Base-by-base conservation (phyloP, 1,140 invertebrate species). In the Belonocnema kinseyi region DNA sequence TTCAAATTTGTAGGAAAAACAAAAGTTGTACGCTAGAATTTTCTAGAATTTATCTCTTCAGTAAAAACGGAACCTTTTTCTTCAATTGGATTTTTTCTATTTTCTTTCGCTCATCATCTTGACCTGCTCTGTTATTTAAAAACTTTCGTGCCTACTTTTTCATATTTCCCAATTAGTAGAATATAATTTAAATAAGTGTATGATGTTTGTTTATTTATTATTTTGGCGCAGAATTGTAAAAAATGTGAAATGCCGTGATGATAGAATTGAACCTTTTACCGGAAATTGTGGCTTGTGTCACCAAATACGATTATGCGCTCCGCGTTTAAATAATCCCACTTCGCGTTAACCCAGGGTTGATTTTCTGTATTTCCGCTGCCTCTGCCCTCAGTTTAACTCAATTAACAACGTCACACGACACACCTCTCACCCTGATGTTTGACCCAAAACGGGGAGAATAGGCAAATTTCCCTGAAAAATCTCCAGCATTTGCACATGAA, bases 391-490 rank as follows among this genome's bases (percentile, higher is more conserved):
- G 12, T 66, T 66, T 66, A 66, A 66, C 1, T 14, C 21, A 66
- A 40, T 66, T 66, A 66, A 16, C 16, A 66, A 40, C 21, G 40
- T 40, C 58, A 66, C 58, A 33, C 21, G 58, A 33, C 58, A 66
- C 58, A 66, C 58, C 58, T 16, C 58, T 66, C 40, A 66, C 58
- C 21, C 40, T 66, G 58, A 66, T 16, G 58, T 66, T 66, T 66
- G 58, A 66, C 58, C 58, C 58, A 66, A 66, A 66, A 66, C 40
- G 58, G 26, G 58, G 2, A 16, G 58, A 66, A 66, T 40, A 6
- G 40, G 58, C 3, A 26, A 66, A 66, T 33, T 66, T 66, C 26
- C 4, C 21, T 11, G 16, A 66, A 66, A 66, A 33, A 11, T 66
- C 8, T 13, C 40, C 58, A 66, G 13, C 5, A 66, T 33, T 2